Evolutionary conservation across 2,113 vertebrate genomes (phyloP).

Genomic region (Hepsetus odoe): DNA sequence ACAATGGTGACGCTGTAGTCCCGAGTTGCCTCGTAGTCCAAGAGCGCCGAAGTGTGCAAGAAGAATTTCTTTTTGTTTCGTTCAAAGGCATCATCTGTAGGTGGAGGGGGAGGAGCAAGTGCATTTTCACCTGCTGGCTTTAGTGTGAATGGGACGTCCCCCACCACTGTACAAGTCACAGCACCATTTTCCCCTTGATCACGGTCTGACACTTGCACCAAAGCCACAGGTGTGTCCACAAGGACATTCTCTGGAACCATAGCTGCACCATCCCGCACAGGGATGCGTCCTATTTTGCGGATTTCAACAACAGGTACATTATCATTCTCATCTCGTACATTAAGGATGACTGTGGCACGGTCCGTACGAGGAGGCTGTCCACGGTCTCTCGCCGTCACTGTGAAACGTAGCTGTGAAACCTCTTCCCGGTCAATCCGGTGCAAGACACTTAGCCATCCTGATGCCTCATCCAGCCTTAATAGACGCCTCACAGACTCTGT

Average conservation of each 20-base stretch:
- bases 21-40: conserved; percentile 90
- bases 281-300: conserved; percentile 93
- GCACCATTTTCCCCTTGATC: conserved; percentile 96
- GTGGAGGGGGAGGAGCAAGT: conserved; percentile 67
- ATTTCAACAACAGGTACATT: conserved; percentile 94
- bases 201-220: conserved; percentile 93
- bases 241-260: conserved; percentile 90
- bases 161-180: conserved; percentile 94
- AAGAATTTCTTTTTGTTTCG: conserved; percentile 94
- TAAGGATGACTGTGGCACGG: conserved; percentile 89
- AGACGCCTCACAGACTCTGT: conserved; percentile 88
- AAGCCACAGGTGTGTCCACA: conserved; percentile 92
- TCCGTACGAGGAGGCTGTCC: conserved; percentile 92
- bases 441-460: conserved; percentile 92
- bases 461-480: conserved; percentile 88
- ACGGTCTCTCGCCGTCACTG: conserved; percentile 87
- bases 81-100: conserved; percentile 83
- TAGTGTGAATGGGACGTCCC: conserved; percentile 94
- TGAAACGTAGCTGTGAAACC: conserved; percentile 91
- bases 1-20: conserved; percentile 95
- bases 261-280: conserved; percentile 87
- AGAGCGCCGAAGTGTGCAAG: conserved; percentile 89
- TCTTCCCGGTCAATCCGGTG: conserved; percentile 95
- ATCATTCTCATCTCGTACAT: conserved; percentile 93
- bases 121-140: conserved; percentile 87